Evolutionary conservation across 1,140 invertebrate genomes (phyloP), one percentile per base, ranked within the genome.

Genomic region (Harpegnathos saltator): DNA sequence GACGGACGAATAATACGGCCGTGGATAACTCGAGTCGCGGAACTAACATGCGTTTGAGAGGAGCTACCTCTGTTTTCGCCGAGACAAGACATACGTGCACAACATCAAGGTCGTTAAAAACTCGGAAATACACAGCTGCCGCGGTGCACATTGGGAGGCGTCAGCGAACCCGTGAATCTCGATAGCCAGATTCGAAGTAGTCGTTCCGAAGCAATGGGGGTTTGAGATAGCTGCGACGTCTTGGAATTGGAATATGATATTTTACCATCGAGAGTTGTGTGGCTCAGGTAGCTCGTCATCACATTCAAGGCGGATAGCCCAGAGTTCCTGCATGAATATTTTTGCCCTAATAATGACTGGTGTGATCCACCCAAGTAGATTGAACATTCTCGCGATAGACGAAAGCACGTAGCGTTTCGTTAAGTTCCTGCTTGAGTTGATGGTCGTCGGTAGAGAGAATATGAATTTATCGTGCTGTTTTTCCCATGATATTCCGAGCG

Each of bases 361-460:
- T 14, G 72, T 15, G 0, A 62, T 15, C 58, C 58, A 74, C 1
- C 72, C 72, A 14, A 74, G 44, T n/a, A 58, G 58, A n/a, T 74
- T 44, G 19, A 62, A 74, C 0, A 74, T 29, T 9, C 56, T 19
- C 7, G 54, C 69, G 1, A 72, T 72, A 3, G 33, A 33, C 11
- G 59, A 62, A 0, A 62, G 26, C 4, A 33, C 26, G 0, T 11
- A 3, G 12, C 24, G 59, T 33, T 62, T 62, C 1, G 61, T 62
- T 7, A 29, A 29, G 1, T 4, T 17, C 3, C 0, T 15, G 17
- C 12, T 1, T n/a, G n/a, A 9, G n/a, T 7, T 22, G 12, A 14
- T 3, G 24, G 11, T 0, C 12, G 24, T 3, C 0, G 24, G 12
- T 0, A 0, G 7, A 5, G 14, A 61, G 9, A 61, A 61, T 14